Percentiles rank a stretch among this genome's conserved stretches.
These are phyloP conservation scores for Rhaphigaster nebulosa DNA, from an alignment of 2,888 invertebrate species.

Conservation along the genomic window DNA sequence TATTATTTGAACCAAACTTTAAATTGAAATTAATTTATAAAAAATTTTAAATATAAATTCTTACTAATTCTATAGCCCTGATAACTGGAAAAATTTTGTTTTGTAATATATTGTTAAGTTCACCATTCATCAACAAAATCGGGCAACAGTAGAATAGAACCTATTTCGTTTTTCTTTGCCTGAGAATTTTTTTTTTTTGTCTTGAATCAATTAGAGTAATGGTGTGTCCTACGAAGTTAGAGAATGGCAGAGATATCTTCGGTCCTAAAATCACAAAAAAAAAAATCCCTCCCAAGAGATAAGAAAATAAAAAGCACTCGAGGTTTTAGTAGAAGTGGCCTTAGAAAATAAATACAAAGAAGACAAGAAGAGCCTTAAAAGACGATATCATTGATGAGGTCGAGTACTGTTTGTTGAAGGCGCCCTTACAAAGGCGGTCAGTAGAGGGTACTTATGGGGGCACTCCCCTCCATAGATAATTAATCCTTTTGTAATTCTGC, in stretches of 20 bases:
- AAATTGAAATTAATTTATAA: too few relatives aligned
- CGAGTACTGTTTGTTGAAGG: neutral
- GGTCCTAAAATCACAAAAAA: neutral
- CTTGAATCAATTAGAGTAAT: neutral
- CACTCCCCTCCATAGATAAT: neutral
- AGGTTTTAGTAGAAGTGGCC: constrained; percentile 1
- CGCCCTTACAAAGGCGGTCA: neutral
- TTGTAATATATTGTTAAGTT: too few relatives aligned
- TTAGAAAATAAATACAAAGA: constrained; percentile 4
- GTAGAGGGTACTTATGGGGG: neutral
- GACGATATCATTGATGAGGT: constrained; percentile 26
- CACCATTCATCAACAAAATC: too few relatives aligned
- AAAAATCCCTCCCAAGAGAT: neutral
- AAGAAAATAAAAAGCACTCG: neutral
- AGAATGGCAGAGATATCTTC: neutral
- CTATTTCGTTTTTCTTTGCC: too few relatives aligned
- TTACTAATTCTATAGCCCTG: too few relatives aligned
- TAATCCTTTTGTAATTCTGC: neutral
- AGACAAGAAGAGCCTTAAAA: neutral
- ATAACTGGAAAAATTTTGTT: too few relatives aligned
- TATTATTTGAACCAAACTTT: too few relatives aligned
- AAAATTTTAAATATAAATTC: too few relatives aligned
- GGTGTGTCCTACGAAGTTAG: neutral
- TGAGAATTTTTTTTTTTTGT: neutral
- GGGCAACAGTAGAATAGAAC: too few relatives aligned